Evolutionary conservation across 2,888 invertebrate genomes (phyloP), one percentile per base, ranked within the genome.

Genomic region (Prosopocoilus inquinatus): DNA sequence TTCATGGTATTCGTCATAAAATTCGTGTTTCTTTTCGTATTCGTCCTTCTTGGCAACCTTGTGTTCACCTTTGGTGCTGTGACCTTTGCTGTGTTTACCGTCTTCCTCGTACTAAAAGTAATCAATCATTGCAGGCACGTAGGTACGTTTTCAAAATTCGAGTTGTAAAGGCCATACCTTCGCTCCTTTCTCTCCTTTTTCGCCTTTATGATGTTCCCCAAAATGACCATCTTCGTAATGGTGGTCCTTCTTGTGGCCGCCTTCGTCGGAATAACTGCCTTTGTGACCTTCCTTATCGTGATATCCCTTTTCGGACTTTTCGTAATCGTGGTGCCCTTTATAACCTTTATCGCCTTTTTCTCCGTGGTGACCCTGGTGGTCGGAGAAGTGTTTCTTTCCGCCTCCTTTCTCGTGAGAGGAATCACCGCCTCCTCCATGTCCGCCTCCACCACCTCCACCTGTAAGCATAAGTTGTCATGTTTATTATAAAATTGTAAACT

Each of bases 1-100:
- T 67, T 90, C 90, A 64, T 91, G 90, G 68, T 90, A 87, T 76
- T 91, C 91, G 65, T 92, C 91, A 74, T 87, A 91, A 84, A 90
- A 91, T 70, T 90, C 87, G 71, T 91, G 91, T 69, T 91, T 88
- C 75, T 92, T 92, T 73, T 91, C 90, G 77, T 85, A 90, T 76
- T 92, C 92, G 74, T 93, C 90, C 57, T 90, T 77, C 71, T 93
- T 92, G 76, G 93, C 90, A 7, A 92, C 82, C 73, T 91, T 88
- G 72, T 93, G 92, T 64, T 90, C 89, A 53, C 93, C 91, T 75
- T 92, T 90, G 63, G 91, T 92, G 60, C 87, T 88, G 77, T 92
- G 91, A 0, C 92, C 92, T 71, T 92, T 92, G 60, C 89, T 89
- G 74, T 57, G 61, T 33, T 61, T 56, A 7, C 64, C 64, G 28